Conservation (phyloP, 2,888 invertebrate genomes). For the Macrosoma leucophasiata region DNA sequence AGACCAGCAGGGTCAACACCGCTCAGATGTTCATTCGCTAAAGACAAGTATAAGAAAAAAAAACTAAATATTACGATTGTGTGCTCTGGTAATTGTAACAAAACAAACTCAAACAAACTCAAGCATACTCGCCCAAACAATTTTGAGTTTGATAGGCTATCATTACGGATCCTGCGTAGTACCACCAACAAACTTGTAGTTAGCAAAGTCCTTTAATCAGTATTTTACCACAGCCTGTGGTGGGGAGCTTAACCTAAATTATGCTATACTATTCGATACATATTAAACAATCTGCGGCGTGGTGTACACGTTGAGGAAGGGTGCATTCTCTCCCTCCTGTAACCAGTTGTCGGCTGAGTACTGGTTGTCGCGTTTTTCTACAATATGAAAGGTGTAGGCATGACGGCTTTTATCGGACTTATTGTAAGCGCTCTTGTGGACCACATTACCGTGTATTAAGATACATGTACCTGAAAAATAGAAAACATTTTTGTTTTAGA, state of each 20-base stretch:
- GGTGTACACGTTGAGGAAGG: constrained; percentile 82
- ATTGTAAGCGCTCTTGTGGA: constrained; percentile 94
- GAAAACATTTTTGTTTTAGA: neutral
- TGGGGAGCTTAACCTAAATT: neutral
- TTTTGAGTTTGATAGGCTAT: too few relatives aligned
- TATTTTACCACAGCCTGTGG: constrained; percentile 1
- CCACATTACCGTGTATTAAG: constrained; percentile 93
- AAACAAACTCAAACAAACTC: too few relatives aligned
- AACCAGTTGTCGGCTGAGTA: constrained; percentile 92
- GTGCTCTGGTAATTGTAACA: too few relatives aligned
- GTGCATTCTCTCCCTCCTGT: constrained; percentile 80
- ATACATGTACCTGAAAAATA: constrained; percentile 84
- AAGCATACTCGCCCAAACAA: too few relatives aligned
- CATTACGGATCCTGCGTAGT: too few relatives aligned
- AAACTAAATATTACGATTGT: too few relatives aligned
- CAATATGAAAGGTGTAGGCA: constrained; percentile 96
- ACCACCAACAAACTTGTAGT: too few relatives aligned
- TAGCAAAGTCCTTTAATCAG: too few relatives aligned
- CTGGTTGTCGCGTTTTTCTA: constrained; percentile 83
- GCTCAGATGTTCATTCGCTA: too few relatives aligned
- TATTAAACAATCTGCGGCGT: constrained; percentile 54
- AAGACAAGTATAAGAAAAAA: too few relatives aligned
- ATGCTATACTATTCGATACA: constrained; percentile 1
- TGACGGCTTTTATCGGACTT: constrained; percentile 88
- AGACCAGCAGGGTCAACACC: too few relatives aligned